These are phyloP conservation scores for Athrips mouffetella DNA, from an alignment of 2,888 invertebrate genomes.

Conservation along the genomic window DNA sequence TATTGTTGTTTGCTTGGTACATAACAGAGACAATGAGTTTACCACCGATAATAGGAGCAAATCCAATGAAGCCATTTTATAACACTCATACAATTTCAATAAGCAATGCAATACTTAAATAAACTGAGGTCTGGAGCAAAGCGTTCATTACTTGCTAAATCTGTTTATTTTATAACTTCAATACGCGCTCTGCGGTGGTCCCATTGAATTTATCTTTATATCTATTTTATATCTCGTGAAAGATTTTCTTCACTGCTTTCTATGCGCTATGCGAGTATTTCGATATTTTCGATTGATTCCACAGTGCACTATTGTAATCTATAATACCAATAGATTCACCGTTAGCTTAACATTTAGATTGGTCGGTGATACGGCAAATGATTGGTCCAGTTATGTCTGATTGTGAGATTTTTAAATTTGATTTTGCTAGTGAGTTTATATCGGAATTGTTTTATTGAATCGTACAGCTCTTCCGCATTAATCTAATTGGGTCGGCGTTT, in stretches of 20 bases:
- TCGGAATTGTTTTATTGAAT: slow-evolving; percentile 13
- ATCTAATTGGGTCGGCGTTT: not conserved
- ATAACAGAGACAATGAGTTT: too few relatives aligned
- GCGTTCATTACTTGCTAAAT: slow-evolving; percentile 45
- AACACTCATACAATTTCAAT: slow-evolving; percentile 39
- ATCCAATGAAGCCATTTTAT: slow-evolving; percentile 12
- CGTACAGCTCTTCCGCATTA: slow-evolving; percentile 3
- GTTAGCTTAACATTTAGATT: slow-evolving; percentile 51
- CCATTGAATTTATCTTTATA: slow-evolving; percentile 53
- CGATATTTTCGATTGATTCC: slow-evolving; percentile 52
- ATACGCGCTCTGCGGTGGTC: slow-evolving; percentile 48
- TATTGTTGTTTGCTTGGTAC: too few relatives aligned
- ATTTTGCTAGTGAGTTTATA: slow-evolving; percentile 31
- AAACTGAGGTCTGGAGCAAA: slow-evolving; percentile 33
- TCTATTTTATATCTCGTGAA: slow-evolving; percentile 38
- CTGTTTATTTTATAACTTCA: slow-evolving; percentile 51
- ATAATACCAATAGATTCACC: slow-evolving; percentile 29
- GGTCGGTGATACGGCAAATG: slow-evolving; percentile 49
- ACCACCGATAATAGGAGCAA: slow-evolving; percentile 3
- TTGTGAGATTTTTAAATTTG: slow-evolving; percentile 53
- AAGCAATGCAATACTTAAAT: slow-evolving; percentile 43
- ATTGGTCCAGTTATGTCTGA: slow-evolving; percentile 52
- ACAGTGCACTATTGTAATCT: slow-evolving; percentile 32
- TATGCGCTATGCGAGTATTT: slow-evolving; percentile 31
- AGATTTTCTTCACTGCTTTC: slow-evolving; percentile 36